Base-by-base conservation (phyloP, 2,797 vertebrate species). In the Orestias chungarensis region DNA sequence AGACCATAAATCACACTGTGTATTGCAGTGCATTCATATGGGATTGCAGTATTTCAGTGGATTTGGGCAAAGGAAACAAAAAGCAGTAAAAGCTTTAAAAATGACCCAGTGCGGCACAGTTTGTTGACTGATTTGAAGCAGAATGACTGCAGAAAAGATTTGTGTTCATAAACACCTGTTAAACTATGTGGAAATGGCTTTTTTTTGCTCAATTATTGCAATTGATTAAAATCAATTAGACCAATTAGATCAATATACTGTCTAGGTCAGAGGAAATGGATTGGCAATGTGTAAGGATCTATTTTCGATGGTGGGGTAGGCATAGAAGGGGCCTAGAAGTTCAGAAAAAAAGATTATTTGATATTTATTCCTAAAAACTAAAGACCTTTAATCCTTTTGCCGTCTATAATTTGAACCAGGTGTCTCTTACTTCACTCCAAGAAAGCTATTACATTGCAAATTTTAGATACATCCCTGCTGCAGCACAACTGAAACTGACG, bases 1-100 rank as follows among this genome's bases (percentile, higher is more conserved):
- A 76, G 74, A 77, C 79, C 83, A 88, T 89, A 88, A 77, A 82
- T 87, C 89, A 86, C 74, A 70, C 35, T 52, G 54, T 59, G 67
- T 69, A 64, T 65, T 66, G 75, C 69, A 44, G 72, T 6, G 71
- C 71, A 66, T 66, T 86, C 74, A 77, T 79, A 80, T 77, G 72
- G 69, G 73, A 78, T 66, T 79, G 74, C 66, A 29, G 42, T 57
- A 40, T 64, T 76, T 78, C 61, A 73, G 33, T 59, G 68, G 64
- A 27, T 6, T 70, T 1, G 9, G 66, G 64, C 75, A 69, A 70
- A 64, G 71, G 59, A 57, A 81, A 59, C 57, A 70, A 75, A 79
- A 64, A 73, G 69, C 33, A 70, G 47, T 43, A 76, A 46, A 74
- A 10, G 11, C 12, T 68, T 73, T 73, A 62, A 74, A 68, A 68